phyloP scores from a whole-genome alignment of 2,888 invertebrate genomes.

The Lymantria monacha region DNA sequence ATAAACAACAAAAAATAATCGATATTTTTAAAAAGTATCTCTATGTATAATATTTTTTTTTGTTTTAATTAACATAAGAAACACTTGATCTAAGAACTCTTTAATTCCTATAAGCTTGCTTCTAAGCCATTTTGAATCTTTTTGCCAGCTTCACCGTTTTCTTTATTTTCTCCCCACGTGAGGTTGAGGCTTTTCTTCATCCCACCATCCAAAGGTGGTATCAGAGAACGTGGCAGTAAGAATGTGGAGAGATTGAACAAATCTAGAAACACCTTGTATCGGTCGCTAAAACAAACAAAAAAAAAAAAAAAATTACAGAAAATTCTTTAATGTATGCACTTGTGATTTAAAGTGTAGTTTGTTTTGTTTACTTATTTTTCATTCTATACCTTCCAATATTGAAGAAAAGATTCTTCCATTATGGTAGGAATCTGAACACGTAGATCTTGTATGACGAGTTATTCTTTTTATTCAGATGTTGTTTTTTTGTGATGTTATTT shows the following conservation, averaged over 20 bases:
- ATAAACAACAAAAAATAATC: too few species aligned
- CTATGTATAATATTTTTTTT: too few species aligned
- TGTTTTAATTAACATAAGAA: not conserved
- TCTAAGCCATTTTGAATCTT: slow-evolving; percentile 23
- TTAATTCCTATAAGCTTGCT: slow-evolving; percentile 39
- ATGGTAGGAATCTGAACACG: too few species aligned
- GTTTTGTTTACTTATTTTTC: too few species aligned
- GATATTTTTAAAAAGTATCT: too few species aligned
- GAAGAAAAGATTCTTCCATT: too few species aligned
- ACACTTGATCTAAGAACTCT: not conserved
- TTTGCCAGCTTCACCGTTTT: slow-evolving; percentile 20
- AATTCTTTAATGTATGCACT: not conserved
- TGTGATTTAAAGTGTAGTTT: too few species aligned
- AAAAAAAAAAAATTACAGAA: not conserved
- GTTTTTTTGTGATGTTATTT: too few species aligned
- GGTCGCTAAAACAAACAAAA: slow-evolving; percentile 86
- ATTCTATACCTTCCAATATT: too few species aligned
- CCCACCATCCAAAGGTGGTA: slow-evolving; percentile 92
- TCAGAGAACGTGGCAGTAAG: slow-evolving; percentile 93
- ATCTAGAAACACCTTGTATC: slow-evolving; percentile 99
- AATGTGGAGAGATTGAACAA: slow-evolving; percentile 98
- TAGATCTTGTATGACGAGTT: too few species aligned
- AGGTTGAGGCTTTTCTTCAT: slow-evolving; percentile 90
- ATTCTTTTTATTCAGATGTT: too few species aligned
- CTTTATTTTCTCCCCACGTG: slow-evolving; percentile 70